phyloP scores from a whole-genome alignment of 2,113 vertebrate species.

The Vulpes vulpes region DNA sequence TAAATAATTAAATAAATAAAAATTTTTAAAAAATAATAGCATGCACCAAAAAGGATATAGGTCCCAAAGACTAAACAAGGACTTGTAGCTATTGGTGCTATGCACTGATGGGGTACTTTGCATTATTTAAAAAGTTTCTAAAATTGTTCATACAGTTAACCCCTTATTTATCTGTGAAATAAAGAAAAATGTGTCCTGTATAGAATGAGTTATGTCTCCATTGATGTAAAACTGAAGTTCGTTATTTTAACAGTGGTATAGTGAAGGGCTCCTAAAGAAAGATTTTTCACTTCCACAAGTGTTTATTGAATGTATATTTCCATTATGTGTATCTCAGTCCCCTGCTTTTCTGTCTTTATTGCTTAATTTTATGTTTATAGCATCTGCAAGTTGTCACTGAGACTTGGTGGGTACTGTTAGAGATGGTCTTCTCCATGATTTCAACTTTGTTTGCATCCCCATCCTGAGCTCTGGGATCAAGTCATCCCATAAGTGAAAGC shows the following conservation, averaged over 20 bases:
- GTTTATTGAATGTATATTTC: not conserved
- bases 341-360: not conserved
- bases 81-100: not conserved
- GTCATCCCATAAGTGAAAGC: conserved; percentile 6
- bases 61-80: not conserved
- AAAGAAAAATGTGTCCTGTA: not conserved
- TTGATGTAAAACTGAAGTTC: conserved; percentile 4
- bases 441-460: not conserved
- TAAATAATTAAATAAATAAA: too few relatives aligned
- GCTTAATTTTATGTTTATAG: not conserved
- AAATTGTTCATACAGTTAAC: not conserved
- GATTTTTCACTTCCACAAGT: not conserved
- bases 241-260: not conserved
- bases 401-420: not conserved
- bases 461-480: not conserved
- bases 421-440: not conserved
- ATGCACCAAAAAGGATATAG: not conserved
- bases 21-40: not conserved
- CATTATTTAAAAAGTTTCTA: conserved; percentile 1
- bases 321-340: not conserved
- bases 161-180: conserved; percentile 43
- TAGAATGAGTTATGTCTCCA: conserved; percentile 8
- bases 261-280: not conserved
- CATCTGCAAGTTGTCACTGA: not conserved
- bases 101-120: not conserved